Conservation (phyloP, 2,797 vertebrate genomes). For the Ptychadena robeensis region DNA sequence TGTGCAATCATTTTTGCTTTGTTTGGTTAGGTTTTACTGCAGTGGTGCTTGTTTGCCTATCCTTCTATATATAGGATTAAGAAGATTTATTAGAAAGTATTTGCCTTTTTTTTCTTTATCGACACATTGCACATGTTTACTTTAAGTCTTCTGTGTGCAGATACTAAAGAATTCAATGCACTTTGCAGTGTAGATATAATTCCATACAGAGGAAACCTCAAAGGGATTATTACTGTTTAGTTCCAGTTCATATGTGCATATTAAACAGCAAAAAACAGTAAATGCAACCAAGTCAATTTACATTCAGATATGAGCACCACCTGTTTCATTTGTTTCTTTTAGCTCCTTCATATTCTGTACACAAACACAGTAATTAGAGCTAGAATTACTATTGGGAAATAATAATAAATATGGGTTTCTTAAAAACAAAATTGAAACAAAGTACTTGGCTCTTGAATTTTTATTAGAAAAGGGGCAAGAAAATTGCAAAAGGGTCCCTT, state of each 20-base stretch:
- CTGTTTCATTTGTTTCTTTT: neutral
- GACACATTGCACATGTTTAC: conserved; percentile 35
- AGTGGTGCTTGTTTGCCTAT: conserved; percentile 7
- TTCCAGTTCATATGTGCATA: conserved; percentile 20
- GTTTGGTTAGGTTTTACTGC: neutral
- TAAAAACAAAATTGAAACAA: too few relatives aligned
- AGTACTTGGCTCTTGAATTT: neutral
- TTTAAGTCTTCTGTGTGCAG: conserved; percentile 29
- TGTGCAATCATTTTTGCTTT: neutral
- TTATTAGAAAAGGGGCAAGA: neutral
- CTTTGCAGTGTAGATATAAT: conserved; percentile 26
- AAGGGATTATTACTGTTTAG: conserved; percentile 42
- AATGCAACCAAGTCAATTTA: neutral
- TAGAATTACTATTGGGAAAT: neutral
- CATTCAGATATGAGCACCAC: neutral
- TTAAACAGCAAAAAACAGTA: conserved; percentile 24
- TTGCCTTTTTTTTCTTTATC: conserved; percentile 30
- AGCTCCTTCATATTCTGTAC: neutral
- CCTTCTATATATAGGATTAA: conserved; percentile 33
- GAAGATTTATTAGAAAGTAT: conserved; percentile 21
- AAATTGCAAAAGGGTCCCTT: neutral
- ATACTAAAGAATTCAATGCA: conserved; percentile 12
- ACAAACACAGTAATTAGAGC: neutral
- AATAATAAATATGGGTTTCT: too few relatives aligned
- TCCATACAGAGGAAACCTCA: conserved; percentile 20